Evolutionary conservation across 1,140 invertebrate species (phyloP).

Genomic region (Parapsyche elsis): DNA sequence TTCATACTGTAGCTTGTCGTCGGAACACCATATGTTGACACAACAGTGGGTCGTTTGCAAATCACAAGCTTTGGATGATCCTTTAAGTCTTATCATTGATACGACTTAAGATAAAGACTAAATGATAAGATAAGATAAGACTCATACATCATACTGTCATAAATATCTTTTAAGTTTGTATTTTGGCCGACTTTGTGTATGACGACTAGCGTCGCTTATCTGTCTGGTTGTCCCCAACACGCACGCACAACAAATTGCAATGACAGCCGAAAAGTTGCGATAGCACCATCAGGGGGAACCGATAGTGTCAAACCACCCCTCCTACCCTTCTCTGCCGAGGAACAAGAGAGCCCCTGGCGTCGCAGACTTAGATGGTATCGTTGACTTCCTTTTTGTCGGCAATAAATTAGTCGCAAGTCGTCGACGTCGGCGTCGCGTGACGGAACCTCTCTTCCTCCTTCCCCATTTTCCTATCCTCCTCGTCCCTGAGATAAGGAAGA

Average conservation of each 20-base stretch:
- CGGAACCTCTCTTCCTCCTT: conserved; percentile 31
- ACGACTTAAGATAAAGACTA: no score
- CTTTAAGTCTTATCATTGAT: no score
- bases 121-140: no score
- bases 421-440: conserved; percentile 38
- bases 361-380: conserved; percentile 37
- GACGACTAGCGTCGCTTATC: not conserved
- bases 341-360: conserved; percentile 11
- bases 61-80: no score
- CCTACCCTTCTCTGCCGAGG: not conserved
- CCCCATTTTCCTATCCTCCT: not conserved
- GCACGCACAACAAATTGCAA: conserved; percentile 1
- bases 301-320: not conserved
- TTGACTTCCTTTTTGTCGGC: conserved; percentile 44
- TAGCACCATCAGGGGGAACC: not conserved
- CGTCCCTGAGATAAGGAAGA: not conserved
- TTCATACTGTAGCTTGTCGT: no score
- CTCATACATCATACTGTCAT: no score
- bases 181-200: not conserved
- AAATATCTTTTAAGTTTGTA: no score
- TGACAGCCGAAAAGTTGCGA: not conserved
- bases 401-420: conserved; percentile 54
- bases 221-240: not conserved
- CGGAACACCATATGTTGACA: no score
- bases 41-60: no score